Evolutionary conservation across 2,888 invertebrate species (phyloP), one percentile per base, ranked within the genome.

Genomic region (Aphidoletes aphidimyza): DNA sequence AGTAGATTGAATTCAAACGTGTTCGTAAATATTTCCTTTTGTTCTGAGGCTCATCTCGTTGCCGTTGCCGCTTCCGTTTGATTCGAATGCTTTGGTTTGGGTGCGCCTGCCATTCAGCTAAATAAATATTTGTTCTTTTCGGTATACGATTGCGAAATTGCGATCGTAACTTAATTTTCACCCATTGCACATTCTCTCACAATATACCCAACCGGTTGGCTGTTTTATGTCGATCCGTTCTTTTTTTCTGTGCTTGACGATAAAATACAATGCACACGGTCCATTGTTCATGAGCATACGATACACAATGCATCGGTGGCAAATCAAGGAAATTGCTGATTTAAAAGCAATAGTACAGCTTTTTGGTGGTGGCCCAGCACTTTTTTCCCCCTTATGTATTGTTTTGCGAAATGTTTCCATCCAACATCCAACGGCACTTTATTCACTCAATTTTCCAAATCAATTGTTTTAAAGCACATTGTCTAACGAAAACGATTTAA

Each of bases 101-200:
- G 0, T 30, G n/a, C 14, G 22, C 30, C 69, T 30, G 69, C 69
- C 69, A 30, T 69, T 69, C 30, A 9, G 34, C 14, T 30, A 69
- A 69, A 69, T 34, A 69, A 69, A 69, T 69, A 69, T 69, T 69
- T 69, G 69, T 69, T 69, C 69, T 69, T 69, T 69, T 69, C 69
- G 30, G n/a, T n/a, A n/a, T 69, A 30, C 69, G 34, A 69, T 69
- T 69, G 69, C 34, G n/a, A 30, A 69, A 69, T 69, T 69, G 14
- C 69, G 69, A 69, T 69, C 69, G 69, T 69, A 69, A 69, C 69
- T 69, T 69, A 69, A 69, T 69, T 69, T 69, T 69, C 69, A 34
- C 69, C 69, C 9, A 17, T 22, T 26, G 54, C 14, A 54, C 54
- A 54, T 26, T 22, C 69, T 30, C 69, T 2, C 30, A 34, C 30